Base-by-base conservation (phyloP, 2,113 vertebrate genomes). In the Menidia beryllina region DNA sequence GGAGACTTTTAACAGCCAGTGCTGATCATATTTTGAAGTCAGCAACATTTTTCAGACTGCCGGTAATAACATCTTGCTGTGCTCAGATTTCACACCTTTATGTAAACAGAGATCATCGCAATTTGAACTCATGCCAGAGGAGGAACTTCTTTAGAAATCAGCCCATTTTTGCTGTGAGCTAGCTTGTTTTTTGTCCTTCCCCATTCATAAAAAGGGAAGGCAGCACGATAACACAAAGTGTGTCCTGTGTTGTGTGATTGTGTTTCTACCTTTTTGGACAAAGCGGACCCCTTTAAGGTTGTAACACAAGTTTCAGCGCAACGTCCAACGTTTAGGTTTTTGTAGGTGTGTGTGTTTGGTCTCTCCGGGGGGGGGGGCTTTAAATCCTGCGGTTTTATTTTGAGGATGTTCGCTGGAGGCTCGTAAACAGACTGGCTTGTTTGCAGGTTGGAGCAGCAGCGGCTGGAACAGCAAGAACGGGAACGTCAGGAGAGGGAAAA, bases 361-460 rank as follows among this genome's bases (percentile, higher is more conserved):
- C n/a, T n/a, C n/a, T n/a, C n/a, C n/a, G n/a, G n/a, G n/a, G n/a
- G n/a, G n/a, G 2, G 7, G 11, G 47, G n/a, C 10, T 51, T 13
- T 15, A 56, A 21, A 49, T 19, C 5, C 10, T 10, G 11, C 6
- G 5, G 34, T 58, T 61, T 77, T 34, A 48, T 54, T 63, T 43
- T 41, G n/a, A 43, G 20, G 5, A 6, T 27, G 50, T 79, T 58
- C 3, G 51, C 30, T 27, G 53, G 59, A 7, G 13, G 5, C 47
- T 54, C 50, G 19, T 51, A 48, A 70, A 26, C 47, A 53, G 65
- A 66, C 69, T 75, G 71, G 19, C 70, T 60, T 71, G 54, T 80
- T 2, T 20, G 39, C 24, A 94, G 92, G 79, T 52, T 93, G 83
- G 93, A 94, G 71, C 92, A 92, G 72, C 93, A 93, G 78, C 83